These are phyloP conservation scores for Cheirogaleus major DNA, from an alignment of 2,797 vertebrate species.

Conservation along the genomic window DNA sequence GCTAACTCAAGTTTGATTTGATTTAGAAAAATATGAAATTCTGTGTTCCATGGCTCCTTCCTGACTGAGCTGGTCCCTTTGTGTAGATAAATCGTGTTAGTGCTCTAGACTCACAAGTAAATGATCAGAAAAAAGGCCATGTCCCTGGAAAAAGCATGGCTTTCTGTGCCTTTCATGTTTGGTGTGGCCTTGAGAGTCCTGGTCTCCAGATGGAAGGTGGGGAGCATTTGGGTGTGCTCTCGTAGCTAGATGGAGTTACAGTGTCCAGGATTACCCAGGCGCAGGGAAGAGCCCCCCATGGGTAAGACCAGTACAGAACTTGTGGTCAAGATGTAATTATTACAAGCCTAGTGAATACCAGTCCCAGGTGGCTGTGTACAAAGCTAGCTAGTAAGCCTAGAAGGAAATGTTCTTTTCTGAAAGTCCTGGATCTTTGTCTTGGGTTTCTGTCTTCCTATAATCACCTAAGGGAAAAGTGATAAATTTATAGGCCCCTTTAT, in stretches of 20 bases:
- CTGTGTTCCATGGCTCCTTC: not conserved
- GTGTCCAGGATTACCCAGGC: not conserved
- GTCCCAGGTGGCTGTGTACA: not conserved
- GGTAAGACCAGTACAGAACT: not conserved
- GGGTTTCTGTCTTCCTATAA: not conserved
- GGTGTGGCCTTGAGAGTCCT: not conserved
- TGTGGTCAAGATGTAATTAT: not conserved
- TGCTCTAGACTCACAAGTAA: not conserved
- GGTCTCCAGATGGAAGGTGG: not conserved
- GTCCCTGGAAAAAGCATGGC: not conserved
- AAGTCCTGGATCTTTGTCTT: not conserved
- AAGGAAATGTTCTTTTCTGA: not conserved
- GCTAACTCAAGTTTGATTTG: not conserved
- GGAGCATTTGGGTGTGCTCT: no score
- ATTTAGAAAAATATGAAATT: not conserved
- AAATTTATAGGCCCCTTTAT: not conserved
- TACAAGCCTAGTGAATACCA: not conserved
- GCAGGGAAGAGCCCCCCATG: accelerated
- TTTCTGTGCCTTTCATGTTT: not conserved
- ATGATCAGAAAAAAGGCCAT: not conserved
- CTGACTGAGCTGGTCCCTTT: not conserved
- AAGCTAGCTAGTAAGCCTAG: not conserved
- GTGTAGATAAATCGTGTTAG: not conserved
- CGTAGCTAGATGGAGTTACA: not conserved
- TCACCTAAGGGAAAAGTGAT: not conserved